These are phyloP conservation scores for Neodontobutis hainanensis DNA, from an alignment of 2,113 vertebrate species.

Conservation along the genomic window DNA sequence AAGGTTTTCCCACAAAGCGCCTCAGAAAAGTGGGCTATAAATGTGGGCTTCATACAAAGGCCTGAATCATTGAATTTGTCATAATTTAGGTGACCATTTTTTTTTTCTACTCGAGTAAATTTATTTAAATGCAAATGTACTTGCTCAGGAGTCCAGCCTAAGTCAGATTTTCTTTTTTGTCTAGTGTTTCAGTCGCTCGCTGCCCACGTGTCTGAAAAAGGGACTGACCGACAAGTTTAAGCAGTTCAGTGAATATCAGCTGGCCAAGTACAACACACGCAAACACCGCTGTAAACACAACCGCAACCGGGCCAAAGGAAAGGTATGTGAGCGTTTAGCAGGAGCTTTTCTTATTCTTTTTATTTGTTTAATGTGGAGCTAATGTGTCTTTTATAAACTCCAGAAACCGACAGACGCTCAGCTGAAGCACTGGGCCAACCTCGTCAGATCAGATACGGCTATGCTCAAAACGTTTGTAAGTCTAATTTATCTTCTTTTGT, in stretches of 20 bases:
- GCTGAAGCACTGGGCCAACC: constrained; percentile 57
- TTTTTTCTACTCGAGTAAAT: no score
- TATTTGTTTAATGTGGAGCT: not conserved
- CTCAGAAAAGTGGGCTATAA: no score
- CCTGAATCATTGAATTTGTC: no score
- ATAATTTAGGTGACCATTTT: no score
- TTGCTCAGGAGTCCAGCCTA: not conserved
- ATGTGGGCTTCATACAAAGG: no score
- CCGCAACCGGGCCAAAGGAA: constrained; percentile 28
- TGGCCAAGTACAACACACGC: constrained; percentile 90
- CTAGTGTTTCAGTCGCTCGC: constrained; percentile 76
- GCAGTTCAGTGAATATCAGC: constrained; percentile 87
- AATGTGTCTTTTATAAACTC: not conserved
- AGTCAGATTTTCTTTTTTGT: not conserved
- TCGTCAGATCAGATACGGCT: constrained; percentile 40
- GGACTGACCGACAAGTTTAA: constrained; percentile 85
- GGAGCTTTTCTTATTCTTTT: not conserved
- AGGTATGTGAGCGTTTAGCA: constrained; percentile 48
- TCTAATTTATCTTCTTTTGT: no score
- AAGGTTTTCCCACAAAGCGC: no score
- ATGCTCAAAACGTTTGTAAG: constrained; percentile 69
- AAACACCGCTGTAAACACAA: constrained; percentile 83
- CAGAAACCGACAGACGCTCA: constrained; percentile 45
- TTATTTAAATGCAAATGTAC: no score
- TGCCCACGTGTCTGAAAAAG: constrained; percentile 86